Percentiles rank a stretch among this genome's conserved stretches.
phyloP scores from a whole-genome alignment of 1,140 invertebrate species.

The Grapholita molesta region DNA sequence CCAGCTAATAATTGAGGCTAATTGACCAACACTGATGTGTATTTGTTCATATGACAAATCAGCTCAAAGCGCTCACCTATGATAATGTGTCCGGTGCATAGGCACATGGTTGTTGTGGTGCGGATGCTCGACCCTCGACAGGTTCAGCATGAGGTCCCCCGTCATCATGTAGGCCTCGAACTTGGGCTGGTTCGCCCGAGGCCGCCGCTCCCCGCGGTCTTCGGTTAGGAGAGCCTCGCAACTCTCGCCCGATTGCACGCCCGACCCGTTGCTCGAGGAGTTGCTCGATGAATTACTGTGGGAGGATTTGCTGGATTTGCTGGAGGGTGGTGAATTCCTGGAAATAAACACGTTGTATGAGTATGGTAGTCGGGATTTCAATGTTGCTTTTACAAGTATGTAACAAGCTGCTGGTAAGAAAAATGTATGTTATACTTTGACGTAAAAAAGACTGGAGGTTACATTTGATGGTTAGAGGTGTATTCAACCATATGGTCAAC shows the following conservation, averaged over 20 bases:
- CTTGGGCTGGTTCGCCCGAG: slow-evolving; percentile 55
- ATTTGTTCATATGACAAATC: neutral
- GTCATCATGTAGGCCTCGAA: slow-evolving; percentile 98
- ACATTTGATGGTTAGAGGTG: no score
- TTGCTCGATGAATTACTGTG: slow-evolving; percentile 58
- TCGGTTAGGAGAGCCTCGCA: slow-evolving; percentile 57
- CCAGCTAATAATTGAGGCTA: no score
- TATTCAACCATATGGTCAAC: no score
- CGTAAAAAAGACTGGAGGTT: no score
- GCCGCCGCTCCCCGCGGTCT: slow-evolving; percentile 37
- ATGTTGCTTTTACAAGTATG: neutral
- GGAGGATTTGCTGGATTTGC: slow-evolving; percentile 50
- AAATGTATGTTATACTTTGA: no score
- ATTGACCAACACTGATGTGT: no score
- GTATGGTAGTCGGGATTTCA: neutral
- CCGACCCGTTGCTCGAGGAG: slow-evolving; percentile 66
- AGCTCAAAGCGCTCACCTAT: slow-evolving; percentile 39
- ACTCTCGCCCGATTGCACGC: slow-evolving; percentile 60
- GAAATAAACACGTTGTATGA: neutral
- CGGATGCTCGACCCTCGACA: slow-evolving; percentile 84
- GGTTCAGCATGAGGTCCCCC: slow-evolving; percentile 95
- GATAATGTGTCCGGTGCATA: slow-evolving; percentile 65
- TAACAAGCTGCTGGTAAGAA: neutral
- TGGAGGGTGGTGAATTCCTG: slow-evolving; percentile 57
- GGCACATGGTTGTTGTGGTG: slow-evolving; percentile 68